These are phyloP conservation scores for Drosophila ironensis DNA, from an alignment of 1,140 invertebrate species.

Conservation along the genomic window DNA sequence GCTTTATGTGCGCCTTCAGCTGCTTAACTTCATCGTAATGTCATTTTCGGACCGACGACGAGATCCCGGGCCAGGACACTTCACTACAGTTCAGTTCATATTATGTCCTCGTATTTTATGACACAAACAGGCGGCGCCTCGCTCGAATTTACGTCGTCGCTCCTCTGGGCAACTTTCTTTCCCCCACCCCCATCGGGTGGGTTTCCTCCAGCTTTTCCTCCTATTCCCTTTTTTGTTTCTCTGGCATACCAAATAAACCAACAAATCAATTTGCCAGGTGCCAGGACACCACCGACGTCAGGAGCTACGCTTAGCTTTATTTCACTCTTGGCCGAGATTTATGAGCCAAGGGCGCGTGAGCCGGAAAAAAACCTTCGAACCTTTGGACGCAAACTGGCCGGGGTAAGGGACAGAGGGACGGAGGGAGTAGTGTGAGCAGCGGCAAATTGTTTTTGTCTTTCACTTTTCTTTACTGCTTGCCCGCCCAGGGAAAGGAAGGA, in stretches of 20 bases:
- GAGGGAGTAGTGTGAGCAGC: slow-evolving; percentile 22
- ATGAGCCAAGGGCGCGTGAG: slow-evolving; percentile 77
- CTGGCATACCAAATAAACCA: slow-evolving; percentile 68
- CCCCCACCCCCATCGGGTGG: background rate
- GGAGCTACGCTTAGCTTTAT: slow-evolving; percentile 73
- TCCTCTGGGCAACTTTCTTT: slow-evolving; percentile 1
- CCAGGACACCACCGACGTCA: slow-evolving; percentile 40
- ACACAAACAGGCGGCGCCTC: slow-evolving; percentile 68
- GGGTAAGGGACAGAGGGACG: slow-evolving; percentile 21
- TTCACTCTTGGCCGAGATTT: slow-evolving; percentile 78
- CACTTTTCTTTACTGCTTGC: slow-evolving; percentile 12
- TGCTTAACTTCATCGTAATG: slow-evolving; percentile 77
- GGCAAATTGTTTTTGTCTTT: slow-evolving; percentile 75
- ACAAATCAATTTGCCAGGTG: slow-evolving; percentile 80
- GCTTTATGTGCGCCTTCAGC: slow-evolving; percentile 63
- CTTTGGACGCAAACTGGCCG: background rate
- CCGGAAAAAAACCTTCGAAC: slow-evolving; percentile 50
- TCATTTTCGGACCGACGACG: slow-evolving; percentile 46
- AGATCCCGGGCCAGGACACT: slow-evolving; percentile 50
- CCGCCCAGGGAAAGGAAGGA: slow-evolving; percentile 9
- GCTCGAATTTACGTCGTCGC: slow-evolving; percentile 57
- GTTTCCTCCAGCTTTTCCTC: background rate
- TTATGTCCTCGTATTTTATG: slow-evolving; percentile 71
- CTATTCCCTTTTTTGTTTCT: slow-evolving; percentile 4
- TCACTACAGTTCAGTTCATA: slow-evolving; percentile 57